phyloP scores from a whole-genome alignment of 2,113 vertebrate genomes.

The Dipodomys ordii region DNA sequence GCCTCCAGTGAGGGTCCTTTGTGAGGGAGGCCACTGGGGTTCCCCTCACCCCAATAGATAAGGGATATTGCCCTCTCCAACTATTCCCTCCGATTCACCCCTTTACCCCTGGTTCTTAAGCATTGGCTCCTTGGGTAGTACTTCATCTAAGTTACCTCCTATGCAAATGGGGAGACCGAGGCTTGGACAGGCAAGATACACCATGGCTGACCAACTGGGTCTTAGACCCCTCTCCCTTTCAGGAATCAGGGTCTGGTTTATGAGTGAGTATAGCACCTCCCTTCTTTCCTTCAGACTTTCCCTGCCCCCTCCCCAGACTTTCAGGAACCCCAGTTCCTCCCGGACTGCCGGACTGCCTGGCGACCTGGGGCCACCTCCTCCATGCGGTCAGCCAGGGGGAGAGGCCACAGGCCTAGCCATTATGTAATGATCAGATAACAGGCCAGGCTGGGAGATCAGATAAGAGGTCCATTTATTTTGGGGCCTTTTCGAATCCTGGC shows the following conservation, averaged over 20 bases:
- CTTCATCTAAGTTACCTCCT: background rate
- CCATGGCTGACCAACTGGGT: background rate
- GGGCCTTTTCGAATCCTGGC: conserved; percentile 83
- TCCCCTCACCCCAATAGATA: background rate
- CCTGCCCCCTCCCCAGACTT: conserved; percentile 78
- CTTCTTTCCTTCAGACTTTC: conserved; percentile 59
- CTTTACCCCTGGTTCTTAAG: background rate
- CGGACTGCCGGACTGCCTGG: conserved; percentile 36
- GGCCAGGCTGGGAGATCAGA: conserved; percentile 86
- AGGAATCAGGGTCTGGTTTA: background rate
- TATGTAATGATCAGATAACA: conserved; percentile 90
- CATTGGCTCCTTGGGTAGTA: background rate
- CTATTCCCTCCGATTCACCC: background rate
- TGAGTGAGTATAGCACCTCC: background rate
- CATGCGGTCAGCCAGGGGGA: conserved; percentile 77
- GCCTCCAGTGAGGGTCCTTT: background rate
- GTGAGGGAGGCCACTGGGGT: background rate
- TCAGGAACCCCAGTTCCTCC: conserved; percentile 82
- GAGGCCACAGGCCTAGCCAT: conserved; percentile 82
- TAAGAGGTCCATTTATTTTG: conserved; percentile 88
- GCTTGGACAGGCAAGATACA: accelerated
- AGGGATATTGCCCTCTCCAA: background rate
- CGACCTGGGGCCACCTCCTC: conserved; percentile 76
- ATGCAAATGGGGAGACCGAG: background rate
- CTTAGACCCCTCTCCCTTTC: background rate